Percentiles rank a stretch among this genome's conserved stretches.
phyloP scores from a whole-genome alignment of 2,797 vertebrate species.

The Melanotaenia pygmaea region DNA sequence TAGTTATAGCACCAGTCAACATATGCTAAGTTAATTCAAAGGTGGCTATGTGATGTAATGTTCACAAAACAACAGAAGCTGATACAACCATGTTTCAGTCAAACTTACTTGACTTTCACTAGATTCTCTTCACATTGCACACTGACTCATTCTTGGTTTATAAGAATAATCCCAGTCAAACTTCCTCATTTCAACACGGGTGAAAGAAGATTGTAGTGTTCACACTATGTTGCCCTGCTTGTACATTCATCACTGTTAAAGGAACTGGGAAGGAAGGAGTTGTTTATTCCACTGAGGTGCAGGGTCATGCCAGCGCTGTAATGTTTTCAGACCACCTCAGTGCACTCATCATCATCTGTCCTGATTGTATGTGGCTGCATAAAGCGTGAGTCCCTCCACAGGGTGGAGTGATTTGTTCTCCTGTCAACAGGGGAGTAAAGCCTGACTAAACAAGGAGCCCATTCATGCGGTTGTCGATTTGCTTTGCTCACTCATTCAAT shows the following conservation, averaged over 20 bases:
- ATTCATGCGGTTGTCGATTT: constrained; percentile 71
- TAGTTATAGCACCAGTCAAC: constrained; percentile 65
- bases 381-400: constrained; percentile 55
- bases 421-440: constrained; percentile 59
- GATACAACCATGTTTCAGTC: constrained; percentile 25
- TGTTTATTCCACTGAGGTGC: constrained; percentile 40
- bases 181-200: constrained; percentile 32
- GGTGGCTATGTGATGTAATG: constrained; percentile 2
- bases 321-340: constrained; percentile 49
- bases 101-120: constrained; percentile 29
- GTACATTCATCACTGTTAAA: constrained; percentile 62
- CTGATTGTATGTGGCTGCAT: constrained; percentile 39
- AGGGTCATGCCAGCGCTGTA: constrained; percentile 25
- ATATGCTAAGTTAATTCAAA: constrained; percentile 37
- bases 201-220: constrained; percentile 28
- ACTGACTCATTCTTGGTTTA: constrained; percentile 34
- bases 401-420: constrained; percentile 65
- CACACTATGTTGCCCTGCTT: constrained; percentile 18
- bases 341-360: constrained; percentile 43
- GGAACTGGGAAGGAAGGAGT: constrained; percentile 50
- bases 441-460: constrained; percentile 72
- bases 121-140: constrained; percentile 23
- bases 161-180: constrained; percentile 14
- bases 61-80: constrained; percentile 28
- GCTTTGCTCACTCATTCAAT: constrained; percentile 63